These are phyloP conservation scores for Plusia festucae DNA, from an alignment of 2,888 invertebrate genomes.

Conservation along the genomic window DNA sequence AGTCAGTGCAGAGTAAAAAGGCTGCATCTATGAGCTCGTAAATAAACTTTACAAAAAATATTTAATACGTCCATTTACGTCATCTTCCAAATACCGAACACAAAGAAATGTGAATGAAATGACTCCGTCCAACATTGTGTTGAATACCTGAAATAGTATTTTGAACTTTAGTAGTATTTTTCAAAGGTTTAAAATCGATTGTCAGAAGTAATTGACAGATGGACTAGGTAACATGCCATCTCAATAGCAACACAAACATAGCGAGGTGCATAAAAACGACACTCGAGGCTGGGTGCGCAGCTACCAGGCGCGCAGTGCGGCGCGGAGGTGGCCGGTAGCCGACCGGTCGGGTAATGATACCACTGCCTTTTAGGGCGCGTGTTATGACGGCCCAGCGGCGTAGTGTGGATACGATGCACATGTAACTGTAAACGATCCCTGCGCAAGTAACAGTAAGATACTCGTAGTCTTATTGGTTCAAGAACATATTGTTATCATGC, in stretches of 20 bases:
- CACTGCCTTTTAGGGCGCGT: constrained; percentile 85
- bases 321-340: constrained; percentile 78
- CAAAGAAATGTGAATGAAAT: constrained; percentile 83
- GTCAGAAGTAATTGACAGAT: constrained; percentile 57
- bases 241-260: constrained; percentile 83
- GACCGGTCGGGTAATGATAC: constrained; percentile 86
- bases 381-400: constrained; percentile 78
- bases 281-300: constrained; percentile 70
- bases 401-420: constrained; percentile 73
- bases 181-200: constrained; percentile 52
- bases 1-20: constrained; percentile 48
- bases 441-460: constrained; percentile 24
- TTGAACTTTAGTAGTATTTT: constrained; percentile 35
- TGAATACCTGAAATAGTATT: constrained; percentile 48
- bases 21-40: constrained; percentile 52
- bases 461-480: constrained; percentile 17
- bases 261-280: constrained; percentile 81
- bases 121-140: constrained; percentile 74
- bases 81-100: constrained; percentile 79
- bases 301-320: constrained; percentile 81
- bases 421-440: constrained; percentile 49
- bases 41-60: constrained; percentile 59
- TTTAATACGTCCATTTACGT: constrained; percentile 66
- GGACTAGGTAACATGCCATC: constrained; percentile 70
- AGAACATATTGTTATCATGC: not conserved